phyloP scores from a whole-genome alignment of 2,888 invertebrate genomes.

The Meandrusa payeni region DNA sequence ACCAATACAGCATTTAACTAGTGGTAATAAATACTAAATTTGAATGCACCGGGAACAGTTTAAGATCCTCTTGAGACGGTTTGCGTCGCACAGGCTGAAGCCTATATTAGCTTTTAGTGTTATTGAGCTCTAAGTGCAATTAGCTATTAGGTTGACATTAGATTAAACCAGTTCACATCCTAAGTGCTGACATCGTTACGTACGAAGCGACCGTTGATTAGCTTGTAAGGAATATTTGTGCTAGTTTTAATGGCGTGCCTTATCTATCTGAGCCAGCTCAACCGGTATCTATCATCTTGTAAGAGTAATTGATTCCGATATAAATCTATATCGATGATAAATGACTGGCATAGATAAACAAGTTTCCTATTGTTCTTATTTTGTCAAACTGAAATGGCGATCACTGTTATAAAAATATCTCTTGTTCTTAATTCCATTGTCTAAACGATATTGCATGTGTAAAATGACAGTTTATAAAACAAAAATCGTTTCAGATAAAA shows the following conservation, averaged over 20 bases:
- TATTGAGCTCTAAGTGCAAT: slow-evolving; percentile 41
- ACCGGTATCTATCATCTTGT: slow-evolving; percentile 44
- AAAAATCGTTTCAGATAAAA: too few species aligned
- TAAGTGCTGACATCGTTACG: slow-evolving; percentile 25
- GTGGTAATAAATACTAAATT: slow-evolving; percentile 34
- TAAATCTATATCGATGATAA: slow-evolving; percentile 40
- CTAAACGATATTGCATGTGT: too few species aligned
- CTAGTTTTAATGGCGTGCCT: slow-evolving; percentile 58
- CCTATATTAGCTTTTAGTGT: slow-evolving; percentile 36
- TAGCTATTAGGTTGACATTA: slow-evolving; percentile 49
- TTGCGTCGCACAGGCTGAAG: slow-evolving; percentile 37
- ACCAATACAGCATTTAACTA: slow-evolving; percentile 16
- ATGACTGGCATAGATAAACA: slow-evolving; percentile 12
- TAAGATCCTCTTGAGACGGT: slow-evolving; percentile 38
- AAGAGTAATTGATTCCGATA: slow-evolving; percentile 54
- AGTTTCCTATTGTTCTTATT: not conserved
- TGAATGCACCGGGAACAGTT: slow-evolving; percentile 29
- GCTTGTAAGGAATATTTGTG: slow-evolving; percentile 52
- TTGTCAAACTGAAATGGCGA: not conserved
- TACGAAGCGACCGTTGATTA: slow-evolving; percentile 45
- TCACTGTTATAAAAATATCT: too few species aligned
- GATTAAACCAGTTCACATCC: slow-evolving; percentile 31
- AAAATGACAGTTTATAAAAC: too few species aligned
- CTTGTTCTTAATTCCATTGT: too few species aligned
- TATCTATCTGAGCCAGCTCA: slow-evolving; percentile 48